These are phyloP conservation scores for Silurus meridionalis DNA, from an alignment of 2,113 vertebrate species.

Conservation along the genomic window DNA sequence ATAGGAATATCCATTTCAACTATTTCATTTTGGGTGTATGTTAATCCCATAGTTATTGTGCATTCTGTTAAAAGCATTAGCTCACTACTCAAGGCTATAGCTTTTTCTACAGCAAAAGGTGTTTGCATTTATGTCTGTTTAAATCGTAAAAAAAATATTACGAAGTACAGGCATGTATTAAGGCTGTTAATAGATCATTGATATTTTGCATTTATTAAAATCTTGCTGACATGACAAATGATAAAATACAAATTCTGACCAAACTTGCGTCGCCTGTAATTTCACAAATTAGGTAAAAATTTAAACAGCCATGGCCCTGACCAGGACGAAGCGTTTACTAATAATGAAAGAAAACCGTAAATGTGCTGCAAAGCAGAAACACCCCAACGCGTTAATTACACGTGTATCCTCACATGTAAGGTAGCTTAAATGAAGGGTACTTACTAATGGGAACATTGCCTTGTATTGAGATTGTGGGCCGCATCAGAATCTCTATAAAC, in stretches of 20 bases:
- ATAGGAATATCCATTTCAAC: not conserved
- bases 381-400: not conserved
- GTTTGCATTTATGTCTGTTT: not conserved
- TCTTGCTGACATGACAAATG: not conserved
- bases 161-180: not conserved
- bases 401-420: not conserved
- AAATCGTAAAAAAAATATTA: not conserved
- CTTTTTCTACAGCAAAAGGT: not conserved
- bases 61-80: not conserved
- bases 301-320: not conserved
- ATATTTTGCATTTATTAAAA: not conserved
- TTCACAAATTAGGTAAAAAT: not conserved
- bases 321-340: not conserved
- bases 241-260: not conserved
- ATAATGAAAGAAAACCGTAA: not conserved
- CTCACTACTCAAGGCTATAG: not conserved
- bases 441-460: constrained; percentile 93
- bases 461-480: constrained; percentile 91
- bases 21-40: not conserved
- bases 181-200: not conserved
- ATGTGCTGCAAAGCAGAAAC: not conserved
- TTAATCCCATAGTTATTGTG: not conserved
- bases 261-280: not conserved
- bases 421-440: constrained; percentile 53
- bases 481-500: constrained; percentile 97